A percentile compares a stretch with the other conserved stretches of the same genome.
phyloP scores from a whole-genome alignment of 2,888 invertebrate species.

The Pseudococcus longispinus region DNA sequence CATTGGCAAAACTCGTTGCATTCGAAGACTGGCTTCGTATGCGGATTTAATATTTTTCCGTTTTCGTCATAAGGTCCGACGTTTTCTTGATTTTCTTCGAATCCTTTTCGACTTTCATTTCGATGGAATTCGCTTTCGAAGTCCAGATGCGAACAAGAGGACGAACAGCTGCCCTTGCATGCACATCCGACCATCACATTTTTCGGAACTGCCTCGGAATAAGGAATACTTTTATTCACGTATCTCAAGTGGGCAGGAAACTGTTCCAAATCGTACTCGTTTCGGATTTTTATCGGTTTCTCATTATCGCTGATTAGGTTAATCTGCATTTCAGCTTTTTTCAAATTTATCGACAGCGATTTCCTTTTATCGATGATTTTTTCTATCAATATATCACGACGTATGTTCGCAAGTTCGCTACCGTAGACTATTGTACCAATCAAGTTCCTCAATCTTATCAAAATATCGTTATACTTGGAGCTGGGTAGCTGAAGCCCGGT shows the following conservation, averaged over 20 bases:
- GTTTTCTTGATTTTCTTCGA: background rate
- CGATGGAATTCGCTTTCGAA: background rate
- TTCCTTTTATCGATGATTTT: constrained; percentile 62
- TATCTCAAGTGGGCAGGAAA: constrained; percentile 84
- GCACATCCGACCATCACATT: background rate
- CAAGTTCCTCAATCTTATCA: background rate
- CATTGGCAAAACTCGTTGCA: constrained; percentile 90
- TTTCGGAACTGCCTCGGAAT: constrained; percentile 63
- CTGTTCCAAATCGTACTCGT: constrained; percentile 80
- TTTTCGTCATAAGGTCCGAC: constrained; percentile 67
- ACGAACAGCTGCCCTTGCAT: background rate
- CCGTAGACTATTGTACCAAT: background rate
- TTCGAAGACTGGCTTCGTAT: constrained; percentile 88
- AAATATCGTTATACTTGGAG: background rate
- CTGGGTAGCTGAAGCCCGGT: background rate
- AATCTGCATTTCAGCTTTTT: constrained; percentile 77
- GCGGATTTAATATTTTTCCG: constrained; percentile 72
- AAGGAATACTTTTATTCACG: constrained; percentile 79
- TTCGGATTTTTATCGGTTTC: constrained; percentile 74
- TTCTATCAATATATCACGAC: background rate
- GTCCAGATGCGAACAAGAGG: background rate
- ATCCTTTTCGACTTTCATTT: background rate
- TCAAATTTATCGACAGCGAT: constrained; percentile 70
- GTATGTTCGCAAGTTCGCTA: background rate
- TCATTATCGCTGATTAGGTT: constrained; percentile 72